These are phyloP conservation scores for Thryonomys swinderianus DNA, from an alignment of 2,113 vertebrate genomes.

Conservation along the genomic window DNA sequence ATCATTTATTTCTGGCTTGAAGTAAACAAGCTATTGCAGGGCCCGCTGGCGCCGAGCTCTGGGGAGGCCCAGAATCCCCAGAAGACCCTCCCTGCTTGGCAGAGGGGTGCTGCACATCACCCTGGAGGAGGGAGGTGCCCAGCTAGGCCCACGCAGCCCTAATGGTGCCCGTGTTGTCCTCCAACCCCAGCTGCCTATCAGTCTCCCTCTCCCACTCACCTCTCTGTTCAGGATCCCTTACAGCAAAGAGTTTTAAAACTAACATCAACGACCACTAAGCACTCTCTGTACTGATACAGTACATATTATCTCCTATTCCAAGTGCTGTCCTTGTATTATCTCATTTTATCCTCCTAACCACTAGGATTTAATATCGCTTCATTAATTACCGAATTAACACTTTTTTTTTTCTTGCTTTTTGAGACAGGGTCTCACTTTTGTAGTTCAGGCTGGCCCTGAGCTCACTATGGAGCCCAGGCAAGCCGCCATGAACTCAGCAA, in stretches of 20 bases:
- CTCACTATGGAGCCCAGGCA: too few relatives aligned
- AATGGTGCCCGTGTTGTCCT: accelerated
- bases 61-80: accelerated
- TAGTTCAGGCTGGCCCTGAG: too few relatives aligned
- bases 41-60: not conserved
- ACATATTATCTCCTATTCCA: too few relatives aligned
- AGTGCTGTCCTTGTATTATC: not conserved
- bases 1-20: not conserved
- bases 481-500: too few relatives aligned
- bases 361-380: not conserved
- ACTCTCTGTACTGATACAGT: accelerated
- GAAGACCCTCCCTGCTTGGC: not conserved
- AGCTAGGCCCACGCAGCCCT: not conserved
- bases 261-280: not conserved
- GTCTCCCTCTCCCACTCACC: not conserved
- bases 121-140: accelerated
- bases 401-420: too few relatives aligned
- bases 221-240: not conserved
- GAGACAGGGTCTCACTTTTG: too few relatives aligned
- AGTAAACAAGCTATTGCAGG: not conserved
- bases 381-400: not conserved
- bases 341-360: not conserved
- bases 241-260: not conserved
- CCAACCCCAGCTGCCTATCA: not conserved
- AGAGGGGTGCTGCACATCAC: not conserved